Evolutionary conservation across 2,113 vertebrate species (phyloP), one percentile per base, ranked within the genome.

Genomic region (Fulica atra): DNA sequence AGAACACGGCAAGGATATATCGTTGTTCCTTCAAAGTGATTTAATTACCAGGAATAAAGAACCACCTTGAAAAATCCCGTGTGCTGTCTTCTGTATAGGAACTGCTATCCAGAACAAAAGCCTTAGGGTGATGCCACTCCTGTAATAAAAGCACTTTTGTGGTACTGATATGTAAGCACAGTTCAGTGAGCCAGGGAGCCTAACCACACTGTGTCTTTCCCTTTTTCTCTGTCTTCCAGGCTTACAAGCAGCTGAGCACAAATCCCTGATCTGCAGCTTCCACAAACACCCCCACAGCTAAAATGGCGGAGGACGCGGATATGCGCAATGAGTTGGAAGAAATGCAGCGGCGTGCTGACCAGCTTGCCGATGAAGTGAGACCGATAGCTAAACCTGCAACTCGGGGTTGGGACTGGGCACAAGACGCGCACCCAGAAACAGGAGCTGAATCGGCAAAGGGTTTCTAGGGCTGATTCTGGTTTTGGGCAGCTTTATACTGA

Each of bases 311-410:
- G 84, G 99, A 99, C 5, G 98, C 99, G 2, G 99, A 99, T 93
- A 99, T 99, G 99, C 99, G 99, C 98, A 99, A 99, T 98, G 99
- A 99, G 98, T 98, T 99, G 98, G 99, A 99, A 92, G 99, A 99
- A 97, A 99, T 99, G 99, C 99, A 99, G 98, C 98, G 99, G 90
- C 98, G 99, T 70, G 99, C 99, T 0, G 99, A 99, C 98, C 99
- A 99, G 98, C 98, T 99, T 83, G 99, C 98, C 2, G 99, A 99
- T 96, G 99, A 99, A 98, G 99, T 99, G 94, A 99, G 93, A 56
- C 74, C 14, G 2, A 76, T 2, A 65, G 65, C 93, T 89, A 50
- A 71, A 61, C 38, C 18, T 70, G 73, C 69, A 72, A 44, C 66
- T 4, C 56, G 78, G 92, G 86, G 28, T 2, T 72, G 69, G 81